phyloP scores from a whole-genome alignment of 2,113 vertebrate genomes.

The Zosterops lateralis region DNA sequence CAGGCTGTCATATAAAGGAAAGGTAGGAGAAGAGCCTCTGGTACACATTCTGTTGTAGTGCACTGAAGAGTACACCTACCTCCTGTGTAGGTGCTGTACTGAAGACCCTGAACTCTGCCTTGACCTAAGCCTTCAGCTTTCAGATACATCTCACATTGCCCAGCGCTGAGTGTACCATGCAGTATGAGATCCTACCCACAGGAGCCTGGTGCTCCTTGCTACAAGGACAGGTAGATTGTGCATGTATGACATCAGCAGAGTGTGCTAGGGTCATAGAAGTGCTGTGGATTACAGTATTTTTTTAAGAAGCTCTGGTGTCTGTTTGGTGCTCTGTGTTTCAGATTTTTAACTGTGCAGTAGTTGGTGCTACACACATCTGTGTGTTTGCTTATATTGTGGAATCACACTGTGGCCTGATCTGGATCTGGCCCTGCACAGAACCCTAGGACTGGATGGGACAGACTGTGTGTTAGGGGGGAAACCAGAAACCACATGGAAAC shows the following conservation, averaged over 20 bases:
- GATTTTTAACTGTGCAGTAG: neutral
- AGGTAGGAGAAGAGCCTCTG: neutral
- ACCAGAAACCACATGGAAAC: neutral
- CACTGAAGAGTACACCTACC: neutral
- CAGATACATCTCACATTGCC: neutral
- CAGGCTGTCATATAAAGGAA: neutral
- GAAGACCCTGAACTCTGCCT: neutral
- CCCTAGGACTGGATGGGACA: neutral
- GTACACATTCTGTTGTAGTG: neutral
- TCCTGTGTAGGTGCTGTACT: neutral
- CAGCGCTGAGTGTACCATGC: neutral
- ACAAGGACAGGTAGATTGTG: neutral
- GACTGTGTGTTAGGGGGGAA: neutral
- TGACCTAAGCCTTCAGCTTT: neutral
- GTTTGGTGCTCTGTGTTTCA: neutral
- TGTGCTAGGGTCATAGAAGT: neutral
- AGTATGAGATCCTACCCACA: neutral
- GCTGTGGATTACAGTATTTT: neutral
- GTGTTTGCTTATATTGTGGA: neutral
- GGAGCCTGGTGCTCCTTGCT: neutral
- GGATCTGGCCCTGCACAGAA: neutral
- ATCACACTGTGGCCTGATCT: neutral
- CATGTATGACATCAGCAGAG: fast-evolving
- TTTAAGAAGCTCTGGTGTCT: neutral
- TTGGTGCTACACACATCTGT: neutral